Conservation (phyloP, 2,888 invertebrate species). For the Diogma glabrata region DNA sequence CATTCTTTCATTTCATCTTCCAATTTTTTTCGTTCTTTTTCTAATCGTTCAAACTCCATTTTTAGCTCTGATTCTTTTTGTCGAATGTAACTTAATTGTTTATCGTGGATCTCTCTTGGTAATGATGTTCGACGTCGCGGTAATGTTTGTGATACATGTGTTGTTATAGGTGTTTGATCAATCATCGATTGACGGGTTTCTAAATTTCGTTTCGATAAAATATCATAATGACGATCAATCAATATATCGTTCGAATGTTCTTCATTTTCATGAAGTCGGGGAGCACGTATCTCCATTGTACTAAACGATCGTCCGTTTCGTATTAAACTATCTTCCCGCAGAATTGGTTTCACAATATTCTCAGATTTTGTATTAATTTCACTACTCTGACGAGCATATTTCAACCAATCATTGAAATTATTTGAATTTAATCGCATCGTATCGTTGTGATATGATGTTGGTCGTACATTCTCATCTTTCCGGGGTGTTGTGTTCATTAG, state of each 20-base stretch:
- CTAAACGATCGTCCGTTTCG: constrained; percentile 1
- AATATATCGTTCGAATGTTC: too few species aligned
- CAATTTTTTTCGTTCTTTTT: constrained; percentile 41
- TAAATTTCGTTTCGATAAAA: not conserved
- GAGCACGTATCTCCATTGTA: constrained; percentile 31
- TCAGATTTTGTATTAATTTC: constrained; percentile 26
- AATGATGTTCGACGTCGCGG: constrained; percentile 43
- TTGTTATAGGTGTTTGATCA: constrained; percentile 32
- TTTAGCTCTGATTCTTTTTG: constrained; percentile 57
- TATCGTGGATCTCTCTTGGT: constrained; percentile 51
- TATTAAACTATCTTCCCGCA: constrained; percentile 24
- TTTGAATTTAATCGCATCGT: constrained; percentile 29
- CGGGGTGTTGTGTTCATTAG: not conserved
- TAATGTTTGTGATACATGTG: constrained; percentile 24
- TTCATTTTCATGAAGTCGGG: constrained; percentile 22
- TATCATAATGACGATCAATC: not conserved
- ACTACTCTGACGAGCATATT: constrained; percentile 29
- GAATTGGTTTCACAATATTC: constrained; percentile 32
- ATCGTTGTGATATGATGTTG: not conserved
- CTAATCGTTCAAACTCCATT: constrained; percentile 50
- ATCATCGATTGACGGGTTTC: constrained; percentile 29
- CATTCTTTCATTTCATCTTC: constrained; percentile 30
- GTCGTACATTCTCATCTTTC: too few species aligned
- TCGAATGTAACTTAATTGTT: constrained; percentile 52
- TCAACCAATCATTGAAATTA: constrained; percentile 37